Percentiles rank a stretch among this genome's conserved stretches.
phyloP scores from a whole-genome alignment of 1,140 invertebrate species.

The Bombyx mori region ASM3026992v2 NC_085119.1:17411501-17412000 shows the following conservation, averaged over 20 bases:
- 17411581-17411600: conserved; percentile 41
- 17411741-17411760: too few species aligned
- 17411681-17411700: too few species aligned
- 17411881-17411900: conserved; percentile 72
- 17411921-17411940: conserved; percentile 77
- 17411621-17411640: too few species aligned
- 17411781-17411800: too few species aligned
- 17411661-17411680: too few species aligned
- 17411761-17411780: too few species aligned
- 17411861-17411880: conserved; percentile 66
- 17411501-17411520: too few species aligned
- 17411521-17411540: conserved; percentile 1
- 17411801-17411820: too few species aligned
- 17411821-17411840: not conserved
- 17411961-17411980: conserved; percentile 93
- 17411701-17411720: too few species aligned
- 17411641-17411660: too few species aligned
- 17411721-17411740: too few species aligned
- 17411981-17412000: conserved; percentile 86
- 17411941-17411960: conserved; percentile 81
- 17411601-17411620: conserved; percentile 38
- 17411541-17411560: conserved; percentile 9
- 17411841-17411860: conserved; percentile 60
- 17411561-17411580: conserved; percentile 20
- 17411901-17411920: conserved; percentile 77